These are phyloP conservation scores for Peromyscus melanophrys DNA, from an alignment of 2,797 vertebrate species.

Conservation along the genomic window DNA sequence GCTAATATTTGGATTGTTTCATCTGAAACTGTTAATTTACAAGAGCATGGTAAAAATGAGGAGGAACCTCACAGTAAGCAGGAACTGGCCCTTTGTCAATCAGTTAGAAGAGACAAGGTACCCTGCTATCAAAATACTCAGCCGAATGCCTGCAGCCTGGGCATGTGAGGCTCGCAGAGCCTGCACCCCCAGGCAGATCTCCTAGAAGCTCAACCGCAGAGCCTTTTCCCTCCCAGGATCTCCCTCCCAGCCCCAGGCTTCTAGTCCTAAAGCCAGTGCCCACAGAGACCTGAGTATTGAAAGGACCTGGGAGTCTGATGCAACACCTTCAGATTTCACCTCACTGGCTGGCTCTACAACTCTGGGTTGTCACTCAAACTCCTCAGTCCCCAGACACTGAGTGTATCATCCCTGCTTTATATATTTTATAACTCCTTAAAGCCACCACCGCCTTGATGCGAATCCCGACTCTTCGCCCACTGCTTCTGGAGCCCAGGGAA, in stretches of 20 bases:
- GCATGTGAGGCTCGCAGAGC: neutral
- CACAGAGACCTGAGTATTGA: neutral
- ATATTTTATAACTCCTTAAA: neutral
- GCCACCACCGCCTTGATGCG: neutral
- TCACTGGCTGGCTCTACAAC: neutral
- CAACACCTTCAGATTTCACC: neutral
- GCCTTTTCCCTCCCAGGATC: too few relatives aligned
- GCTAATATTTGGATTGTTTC: conserved; percentile 77
- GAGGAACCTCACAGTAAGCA: conserved; percentile 75
- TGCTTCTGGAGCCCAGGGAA: neutral
- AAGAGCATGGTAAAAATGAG: conserved; percentile 71
- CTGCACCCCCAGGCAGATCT: neutral
- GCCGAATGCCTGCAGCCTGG: conserved; percentile 22
- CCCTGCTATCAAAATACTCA: conserved; percentile 56
- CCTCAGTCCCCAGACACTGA: neutral
- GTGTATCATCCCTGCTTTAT: neutral
- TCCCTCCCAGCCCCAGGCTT: neutral
- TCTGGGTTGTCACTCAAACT: neutral
- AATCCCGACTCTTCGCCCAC: neutral
- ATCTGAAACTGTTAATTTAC: conserved; percentile 72
- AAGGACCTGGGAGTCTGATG: neutral
- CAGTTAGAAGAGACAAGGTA: conserved; percentile 51
- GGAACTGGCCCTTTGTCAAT: conserved; percentile 62
- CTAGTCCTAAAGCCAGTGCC: neutral
- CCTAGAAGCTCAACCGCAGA: neutral